phyloP scores from a whole-genome alignment of 1,140 invertebrate genomes.

The Sycophila sp. region DNA sequence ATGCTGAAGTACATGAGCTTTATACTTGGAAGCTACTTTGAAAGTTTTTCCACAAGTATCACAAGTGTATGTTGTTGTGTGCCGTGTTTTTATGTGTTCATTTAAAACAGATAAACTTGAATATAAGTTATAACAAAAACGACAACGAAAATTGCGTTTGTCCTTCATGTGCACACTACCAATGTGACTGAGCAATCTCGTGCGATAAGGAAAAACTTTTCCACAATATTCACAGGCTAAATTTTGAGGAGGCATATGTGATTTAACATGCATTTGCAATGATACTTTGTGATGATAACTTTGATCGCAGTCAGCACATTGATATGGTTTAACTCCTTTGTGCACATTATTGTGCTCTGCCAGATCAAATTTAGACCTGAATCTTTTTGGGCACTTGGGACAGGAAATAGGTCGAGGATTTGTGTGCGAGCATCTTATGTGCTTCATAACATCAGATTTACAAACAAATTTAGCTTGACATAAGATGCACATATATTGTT shows the following conservation, averaged over 20 bases:
- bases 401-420: slow-evolving; percentile 63
- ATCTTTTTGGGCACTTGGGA: slow-evolving; percentile 64
- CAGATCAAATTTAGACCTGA: slow-evolving; percentile 63
- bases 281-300: slow-evolving; percentile 65
- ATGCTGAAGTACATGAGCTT: slow-evolving; percentile 62
- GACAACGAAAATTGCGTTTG: slow-evolving; percentile 61
- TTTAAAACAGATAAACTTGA: slow-evolving; percentile 62
- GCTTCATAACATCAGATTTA: slow-evolving; percentile 65
- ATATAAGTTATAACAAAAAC: slow-evolving; percentile 66
- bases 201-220: slow-evolving; percentile 64
- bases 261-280: slow-evolving; percentile 63
- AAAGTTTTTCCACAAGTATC: slow-evolving; percentile 62
- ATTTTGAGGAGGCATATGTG: slow-evolving; percentile 63
- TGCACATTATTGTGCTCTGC: slow-evolving; percentile 65
- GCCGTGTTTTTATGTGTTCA: slow-evolving; percentile 62
- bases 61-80: slow-evolving; percentile 61
- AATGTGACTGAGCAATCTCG: slow-evolving; percentile 61
- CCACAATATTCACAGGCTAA: slow-evolving; percentile 64
- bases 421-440: slow-evolving; percentile 63
- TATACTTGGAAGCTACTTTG: slow-evolving; percentile 62
- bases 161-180: slow-evolving; percentile 64
- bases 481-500: slow-evolving; percentile 76
- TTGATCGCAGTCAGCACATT: slow-evolving; percentile 60
- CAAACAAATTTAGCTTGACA: slow-evolving; percentile 68
- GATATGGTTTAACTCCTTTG: slow-evolving; percentile 62